Base-by-base conservation (phyloP, 2,797 vertebrate genomes). In the Anguilla megastoma region DNA sequence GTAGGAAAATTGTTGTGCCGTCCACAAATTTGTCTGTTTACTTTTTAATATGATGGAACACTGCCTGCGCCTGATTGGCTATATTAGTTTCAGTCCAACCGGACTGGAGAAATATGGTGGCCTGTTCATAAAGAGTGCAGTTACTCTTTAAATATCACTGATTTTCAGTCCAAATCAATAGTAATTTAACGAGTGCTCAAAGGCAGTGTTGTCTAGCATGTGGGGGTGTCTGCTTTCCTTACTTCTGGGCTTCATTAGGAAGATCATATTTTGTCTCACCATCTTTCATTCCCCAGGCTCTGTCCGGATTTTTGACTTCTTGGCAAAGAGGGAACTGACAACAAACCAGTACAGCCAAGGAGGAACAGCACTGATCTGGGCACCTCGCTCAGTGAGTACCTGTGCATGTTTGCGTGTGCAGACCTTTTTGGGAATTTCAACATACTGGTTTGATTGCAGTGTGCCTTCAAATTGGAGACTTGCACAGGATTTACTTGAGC, bases 271-370 rank as follows among this genome's bases (percentile, higher is more conserved):
- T 12, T 79, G 52, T 54, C 63, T 85, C 69, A 54, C 16, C 71
- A 45, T 88, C 45, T 50, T 18, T 30, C 87, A 45, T n/a, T 87
- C 24, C 89, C 6, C 89, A 99, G 98, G 97, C 56, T 95, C 96
- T n/a, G 92, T 99, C 63, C 96, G 95, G 91, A 93, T 99, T 88
- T 99, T 97, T 95, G 98, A 99, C 93, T 97, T 98, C 89, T 88
- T 97, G 90, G 93, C 95, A 56, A 97, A 97, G 90, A 93, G 36
- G 60, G 95, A 96, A 66, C 87, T 99, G 91, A 91, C 94, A 48
- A 89, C 90, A 84, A 96, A 93, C 86, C 96, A 93, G 86, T 99
- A 97, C 93, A 97, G 94, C 87, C 96, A 97, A 93, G 98, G 98
- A 85, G 98, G 98, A 91, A 99, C 97, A 1, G 90, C 96, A 0